Evolutionary conservation across 2,888 invertebrate species (phyloP), one percentile per base, ranked within the genome.

Genomic region (Epistrophella euchroma): DNA sequence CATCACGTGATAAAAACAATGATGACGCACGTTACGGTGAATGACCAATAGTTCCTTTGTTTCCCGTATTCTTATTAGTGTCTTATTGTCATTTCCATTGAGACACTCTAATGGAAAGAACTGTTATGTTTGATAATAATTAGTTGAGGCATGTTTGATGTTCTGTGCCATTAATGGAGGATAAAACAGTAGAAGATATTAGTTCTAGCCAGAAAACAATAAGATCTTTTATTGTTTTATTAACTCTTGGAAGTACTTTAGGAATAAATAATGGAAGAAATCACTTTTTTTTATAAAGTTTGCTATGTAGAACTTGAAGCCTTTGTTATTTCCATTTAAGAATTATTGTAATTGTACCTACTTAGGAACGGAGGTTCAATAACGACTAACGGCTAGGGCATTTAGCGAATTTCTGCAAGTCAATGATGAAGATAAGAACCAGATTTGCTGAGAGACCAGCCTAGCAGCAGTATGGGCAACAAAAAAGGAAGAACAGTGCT

Each of bases 1-100:
- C 28, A 47, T 17, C 28, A 68, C 68, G 43, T 43, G 62, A 62
- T 28, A 52, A 62, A 35, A 40, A n/a, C 37, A 15, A 56, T 28
- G 28, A 40, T 45, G 25, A 55, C 45, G 4, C 22, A n/a, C 58
- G 35, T 32, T 70, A 66, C 83, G 74, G 64, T 78, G 83, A 83
- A 74, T 83, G 78, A 62, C 83, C 78, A 79, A 75, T 75, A 66
- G 74, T n/a, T 28, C 28, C 50, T 56, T 60, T 80, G 84, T 85
- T 66, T 66, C 22, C 80, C 68, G 66, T 28, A 17, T 58, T 78
- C 79, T 25, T 45, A 79, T 84, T 75, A 76, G 72, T 68, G 71
- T 72, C 72, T 43, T 37, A 68, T 75, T 72, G 43, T 25, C 70
- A 50, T 37, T 37, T 68, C 50, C 56, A 72, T 47, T 47, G 70